Evolutionary conservation across 1,140 invertebrate species (phyloP).

Genomic region (Drosophila sturtevanti): DNA sequence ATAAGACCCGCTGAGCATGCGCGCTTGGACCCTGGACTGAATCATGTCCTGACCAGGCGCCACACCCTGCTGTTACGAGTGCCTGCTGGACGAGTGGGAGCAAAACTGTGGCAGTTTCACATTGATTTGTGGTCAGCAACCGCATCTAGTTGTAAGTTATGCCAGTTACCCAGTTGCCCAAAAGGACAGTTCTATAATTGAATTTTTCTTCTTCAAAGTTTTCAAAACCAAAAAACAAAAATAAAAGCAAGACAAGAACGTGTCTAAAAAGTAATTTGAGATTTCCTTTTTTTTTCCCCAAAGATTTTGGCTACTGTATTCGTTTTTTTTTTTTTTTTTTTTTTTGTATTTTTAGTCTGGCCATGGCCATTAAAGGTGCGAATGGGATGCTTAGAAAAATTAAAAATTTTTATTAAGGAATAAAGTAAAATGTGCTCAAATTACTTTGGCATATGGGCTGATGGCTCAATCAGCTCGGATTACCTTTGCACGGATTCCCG

Average conservation of each 20-base stretch:
- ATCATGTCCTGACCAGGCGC: conserved; percentile 59
- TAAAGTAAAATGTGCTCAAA: conserved; percentile 35
- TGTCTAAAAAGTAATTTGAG: conserved; percentile 54
- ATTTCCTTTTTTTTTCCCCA: neutral
- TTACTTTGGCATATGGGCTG: conserved; percentile 55
- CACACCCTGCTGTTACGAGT: conserved; percentile 73
- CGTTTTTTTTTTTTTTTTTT: conserved; percentile 28
- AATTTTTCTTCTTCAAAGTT: conserved; percentile 43
- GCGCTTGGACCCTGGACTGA: conserved; percentile 36
- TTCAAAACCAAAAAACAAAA: conserved; percentile 1
- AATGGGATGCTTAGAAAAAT: conserved; percentile 56
- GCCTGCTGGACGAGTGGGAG: conserved; percentile 48
- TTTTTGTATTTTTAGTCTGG: neutral
- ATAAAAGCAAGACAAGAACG: conserved; percentile 4
- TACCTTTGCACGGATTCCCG: conserved; percentile 22
- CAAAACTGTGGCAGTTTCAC: conserved; percentile 34
- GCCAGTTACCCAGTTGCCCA: conserved; percentile 38
- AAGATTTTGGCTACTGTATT: conserved; percentile 49
- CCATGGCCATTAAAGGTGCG: conserved; percentile 35
- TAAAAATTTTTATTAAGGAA: neutral
- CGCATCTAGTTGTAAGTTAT: conserved; percentile 61
- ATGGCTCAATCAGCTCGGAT: conserved; percentile 66
- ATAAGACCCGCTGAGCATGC: conserved; percentile 62
- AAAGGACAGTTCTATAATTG: conserved; percentile 69
- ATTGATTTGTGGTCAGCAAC: conserved; percentile 52